Evolutionary conservation across 2,113 vertebrate genomes (phyloP), one percentile per base, ranked within the genome.

Genomic region (Plotosus lineatus): DNA sequence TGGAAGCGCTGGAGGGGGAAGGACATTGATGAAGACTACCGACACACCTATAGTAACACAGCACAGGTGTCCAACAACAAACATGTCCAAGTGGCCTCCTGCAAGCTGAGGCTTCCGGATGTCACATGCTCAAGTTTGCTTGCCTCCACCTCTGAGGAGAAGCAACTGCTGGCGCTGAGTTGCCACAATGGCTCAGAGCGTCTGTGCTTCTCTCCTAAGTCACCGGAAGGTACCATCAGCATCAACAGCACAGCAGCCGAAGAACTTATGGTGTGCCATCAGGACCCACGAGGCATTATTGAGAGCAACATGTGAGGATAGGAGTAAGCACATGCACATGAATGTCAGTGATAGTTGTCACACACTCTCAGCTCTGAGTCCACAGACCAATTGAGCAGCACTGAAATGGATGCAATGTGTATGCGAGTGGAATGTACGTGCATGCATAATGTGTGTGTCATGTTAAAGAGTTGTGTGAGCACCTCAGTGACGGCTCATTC

Each of bases 1-100:
- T 98, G 97, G 97, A 95, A 92, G 66, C 94, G 92, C 68, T 97
- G 97, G 97, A 96, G 93, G 33, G 95, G 96, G 21, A 91, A 93
- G 83, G 94, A 94, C 78, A 95, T 97, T 5, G 93, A 93, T 0
- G 95, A 95, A 79, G 94, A 95, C 81, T 95, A 96, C 87, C 93
- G 90, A 55, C 92, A 92, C 84, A 94, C 92, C 0, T 89, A 95
- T 89, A 94, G 95, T 92, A 95, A 95, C 2, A 83, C 78, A 0
- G 90, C 91, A 58, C 89, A 92, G 0, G 89, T 92, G 23, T 93
- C 91, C 88, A 91, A 90, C 0, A 88, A 88, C 0, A 85, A 89
- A 0, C 85, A 91, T 50, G 46, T 90, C 73, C 90, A 88, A 82
- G 88, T 90, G 38, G 85, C 87, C 14, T 61, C 90, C 38, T 85